A percentile compares a stretch with the other conserved stretches of the same genome.
Evolutionary conservation across 2,797 vertebrate species (phyloP).

Genomic region (Falco novaeseelandiae): DNA sequence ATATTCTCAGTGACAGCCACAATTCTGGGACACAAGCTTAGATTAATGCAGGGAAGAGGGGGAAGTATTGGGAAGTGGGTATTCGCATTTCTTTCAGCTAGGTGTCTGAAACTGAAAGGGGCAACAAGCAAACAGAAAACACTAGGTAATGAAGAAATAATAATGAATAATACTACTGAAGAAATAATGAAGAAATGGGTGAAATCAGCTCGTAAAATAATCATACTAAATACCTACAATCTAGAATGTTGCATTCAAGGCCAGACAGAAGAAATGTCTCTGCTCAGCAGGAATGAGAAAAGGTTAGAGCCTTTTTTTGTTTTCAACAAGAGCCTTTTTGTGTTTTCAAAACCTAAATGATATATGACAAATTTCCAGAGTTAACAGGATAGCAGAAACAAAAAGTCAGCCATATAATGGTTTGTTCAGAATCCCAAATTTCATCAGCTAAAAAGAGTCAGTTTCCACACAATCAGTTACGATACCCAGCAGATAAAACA

Average conservation of each 20-base stretch:
- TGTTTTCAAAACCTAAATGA: not conserved
- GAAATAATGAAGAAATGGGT: not conserved
- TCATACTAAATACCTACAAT: not conserved
- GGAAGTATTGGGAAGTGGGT: not conserved
- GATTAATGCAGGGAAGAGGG: not conserved
- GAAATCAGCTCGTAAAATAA: not conserved
- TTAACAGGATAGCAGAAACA: not conserved
- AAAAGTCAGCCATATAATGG: not conserved
- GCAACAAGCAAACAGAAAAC: not conserved
- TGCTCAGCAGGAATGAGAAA: not conserved
- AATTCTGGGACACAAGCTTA: not conserved
- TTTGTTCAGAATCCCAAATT: not conserved
- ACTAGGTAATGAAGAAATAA: not conserved
- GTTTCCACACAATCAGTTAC: not conserved
- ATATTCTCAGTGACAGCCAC: not conserved
- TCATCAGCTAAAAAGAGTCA: not conserved
- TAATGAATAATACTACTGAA: not conserved
- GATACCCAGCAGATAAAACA: conserved; percentile 38
- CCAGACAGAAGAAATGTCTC: not conserved
- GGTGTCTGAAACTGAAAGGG: not conserved
- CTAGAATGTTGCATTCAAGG: not conserved
- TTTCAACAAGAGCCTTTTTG: not conserved
- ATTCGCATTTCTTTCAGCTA: not conserved
- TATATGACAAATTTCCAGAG: not conserved
- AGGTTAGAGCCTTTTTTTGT: not conserved